A percentile compares a stretch with the other conserved stretches of the same genome.
Conservation (phyloP, 2,113 vertebrate genomes). For the Alligator mississippiensis region DNA sequence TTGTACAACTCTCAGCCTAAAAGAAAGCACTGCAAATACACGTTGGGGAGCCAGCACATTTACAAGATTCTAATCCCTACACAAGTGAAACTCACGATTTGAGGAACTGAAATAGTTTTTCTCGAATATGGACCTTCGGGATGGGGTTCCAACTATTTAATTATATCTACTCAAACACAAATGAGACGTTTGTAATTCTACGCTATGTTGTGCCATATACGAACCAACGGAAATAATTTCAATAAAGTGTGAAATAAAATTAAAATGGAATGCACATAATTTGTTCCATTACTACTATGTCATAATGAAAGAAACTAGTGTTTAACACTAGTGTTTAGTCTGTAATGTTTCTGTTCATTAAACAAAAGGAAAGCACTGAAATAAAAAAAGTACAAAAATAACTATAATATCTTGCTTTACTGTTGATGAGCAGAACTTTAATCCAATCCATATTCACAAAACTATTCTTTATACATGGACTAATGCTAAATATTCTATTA, state of each 20-base stretch:
- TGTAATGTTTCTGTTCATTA: neutral
- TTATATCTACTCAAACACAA: neutral
- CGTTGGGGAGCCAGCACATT: neutral
- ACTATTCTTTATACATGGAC: neutral
- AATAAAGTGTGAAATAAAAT: neutral
- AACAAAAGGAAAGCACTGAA: no score
- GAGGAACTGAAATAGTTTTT: neutral
- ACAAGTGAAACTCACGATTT: neutral
- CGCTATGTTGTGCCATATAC: neutral
- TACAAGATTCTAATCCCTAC: neutral
- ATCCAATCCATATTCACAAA: neutral
- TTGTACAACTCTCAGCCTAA: neutral
- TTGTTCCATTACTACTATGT: neutral
- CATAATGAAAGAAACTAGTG: accelerated
- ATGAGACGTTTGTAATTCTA: neutral
- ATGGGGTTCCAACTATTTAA: neutral
- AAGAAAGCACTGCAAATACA: neutral
- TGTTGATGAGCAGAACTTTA: neutral
- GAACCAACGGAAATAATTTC: neutral
- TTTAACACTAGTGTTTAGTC: neutral
- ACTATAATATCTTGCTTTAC: neutral
- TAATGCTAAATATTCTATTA: neutral
- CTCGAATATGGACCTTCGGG: neutral
- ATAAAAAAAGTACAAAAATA: neutral
- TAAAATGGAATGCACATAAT: neutral